Evolutionary conservation across 2,888 invertebrate species (phyloP).

Genomic region (Perdita meconis): DNA sequence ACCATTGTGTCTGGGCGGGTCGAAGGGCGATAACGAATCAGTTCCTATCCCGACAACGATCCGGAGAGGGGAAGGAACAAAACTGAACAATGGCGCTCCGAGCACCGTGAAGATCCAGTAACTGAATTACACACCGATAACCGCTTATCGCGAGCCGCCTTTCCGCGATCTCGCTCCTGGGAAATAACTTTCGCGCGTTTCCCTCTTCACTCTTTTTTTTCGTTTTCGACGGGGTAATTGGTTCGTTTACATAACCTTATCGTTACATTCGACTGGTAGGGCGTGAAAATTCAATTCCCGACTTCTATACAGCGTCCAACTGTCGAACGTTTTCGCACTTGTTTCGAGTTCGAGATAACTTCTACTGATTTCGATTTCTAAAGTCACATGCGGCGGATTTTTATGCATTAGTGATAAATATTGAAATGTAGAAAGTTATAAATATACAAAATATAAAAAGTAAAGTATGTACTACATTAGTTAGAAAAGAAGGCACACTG

Average conservation of each 20-base stretch:
- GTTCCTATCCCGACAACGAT: slow-evolving; percentile 55
- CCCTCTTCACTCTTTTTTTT: not conserved
- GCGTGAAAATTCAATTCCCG: slow-evolving; percentile 55
- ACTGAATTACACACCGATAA: slow-evolving; percentile 83
- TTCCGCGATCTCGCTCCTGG: slow-evolving; percentile 46
- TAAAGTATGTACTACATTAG: no score
- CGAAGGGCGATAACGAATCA: slow-evolving; percentile 80
- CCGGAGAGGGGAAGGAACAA: slow-evolving; percentile 55
- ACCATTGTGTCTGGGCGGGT: slow-evolving; percentile 78
- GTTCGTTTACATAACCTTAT: slow-evolving; percentile 22
- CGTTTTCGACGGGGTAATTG: slow-evolving; percentile 43
- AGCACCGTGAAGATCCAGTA: slow-evolving; percentile 80
- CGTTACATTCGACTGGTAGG: slow-evolving; percentile 27
- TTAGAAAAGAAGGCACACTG: no score
- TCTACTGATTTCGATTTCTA: no score
- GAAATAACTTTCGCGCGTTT: slow-evolving; percentile 62
- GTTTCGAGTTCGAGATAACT: not conserved
- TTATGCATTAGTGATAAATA: no score
- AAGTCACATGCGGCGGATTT: no score
- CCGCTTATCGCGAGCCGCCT: slow-evolving; percentile 67
- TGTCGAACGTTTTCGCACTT: not conserved
- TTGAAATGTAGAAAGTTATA: no score
- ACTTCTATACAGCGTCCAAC: slow-evolving; percentile 1
- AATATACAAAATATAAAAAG: no score
- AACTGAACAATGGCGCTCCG: slow-evolving; percentile 76